Evolutionary conservation across 2,888 invertebrate species (phyloP).

Genomic region (Dasypolia templi): DNA sequence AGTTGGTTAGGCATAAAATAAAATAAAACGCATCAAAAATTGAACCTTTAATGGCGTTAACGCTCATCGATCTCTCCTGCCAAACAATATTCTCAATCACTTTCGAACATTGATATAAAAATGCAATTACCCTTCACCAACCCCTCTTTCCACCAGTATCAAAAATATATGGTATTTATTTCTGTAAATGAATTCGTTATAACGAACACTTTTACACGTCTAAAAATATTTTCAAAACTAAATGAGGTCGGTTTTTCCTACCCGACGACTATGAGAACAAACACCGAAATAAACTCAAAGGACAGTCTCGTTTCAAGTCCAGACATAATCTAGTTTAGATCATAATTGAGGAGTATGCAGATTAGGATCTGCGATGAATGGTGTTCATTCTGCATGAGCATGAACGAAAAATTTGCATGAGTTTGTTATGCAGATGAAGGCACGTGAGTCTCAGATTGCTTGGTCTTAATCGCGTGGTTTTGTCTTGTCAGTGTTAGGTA

Average conservation of each 20-base stretch:
- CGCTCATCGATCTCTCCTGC: neutral
- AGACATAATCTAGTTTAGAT: neutral
- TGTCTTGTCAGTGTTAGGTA: neutral
- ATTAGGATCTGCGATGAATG: conserved; percentile 4
- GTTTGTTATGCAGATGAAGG: neutral
- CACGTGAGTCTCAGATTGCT: neutral
- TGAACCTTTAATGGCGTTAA: neutral
- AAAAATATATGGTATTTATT: neutral
- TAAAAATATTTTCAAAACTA: neutral
- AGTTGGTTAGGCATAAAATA: neutral
- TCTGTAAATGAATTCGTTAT: neutral
- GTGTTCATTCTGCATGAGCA: neutral
- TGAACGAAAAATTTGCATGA: neutral
- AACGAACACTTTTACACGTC: neutral
- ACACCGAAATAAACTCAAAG: neutral
- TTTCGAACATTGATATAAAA: neutral
- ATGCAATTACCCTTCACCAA: neutral
- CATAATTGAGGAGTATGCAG: neutral
- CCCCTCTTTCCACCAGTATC: neutral
- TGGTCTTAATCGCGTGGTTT: neutral
- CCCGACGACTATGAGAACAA: neutral
- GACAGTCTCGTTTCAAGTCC: neutral
- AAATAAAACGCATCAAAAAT: neutral
- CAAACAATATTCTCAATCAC: neutral
- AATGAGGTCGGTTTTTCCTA: too few relatives aligned